Evolutionary conservation across 1,140 invertebrate genomes (phyloP).

Genomic region (Phortica variegata): DNA sequence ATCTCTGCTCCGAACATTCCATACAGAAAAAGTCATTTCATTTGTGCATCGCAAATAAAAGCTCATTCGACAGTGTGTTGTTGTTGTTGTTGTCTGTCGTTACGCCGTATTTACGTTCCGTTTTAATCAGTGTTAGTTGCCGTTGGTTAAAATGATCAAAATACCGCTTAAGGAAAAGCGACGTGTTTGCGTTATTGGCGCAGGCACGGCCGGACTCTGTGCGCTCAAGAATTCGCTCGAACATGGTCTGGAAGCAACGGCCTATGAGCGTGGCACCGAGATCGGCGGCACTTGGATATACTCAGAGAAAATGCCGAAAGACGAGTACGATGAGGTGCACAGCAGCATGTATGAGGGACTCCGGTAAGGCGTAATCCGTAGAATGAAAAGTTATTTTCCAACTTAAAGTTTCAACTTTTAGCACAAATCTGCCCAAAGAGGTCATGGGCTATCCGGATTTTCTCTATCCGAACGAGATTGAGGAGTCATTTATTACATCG

Average conservation of each 20-base stretch:
- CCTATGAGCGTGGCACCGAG: conserved; percentile 70
- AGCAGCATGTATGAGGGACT: conserved; percentile 79
- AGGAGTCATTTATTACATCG: conserved; percentile 78
- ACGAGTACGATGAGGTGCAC: conserved; percentile 77
- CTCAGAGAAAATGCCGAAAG: conserved; percentile 67
- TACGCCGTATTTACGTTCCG: no score
- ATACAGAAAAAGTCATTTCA: no score
- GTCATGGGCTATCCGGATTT: conserved; percentile 88
- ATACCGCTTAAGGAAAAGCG: conserved; percentile 23
- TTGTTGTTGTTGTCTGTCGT: no score
- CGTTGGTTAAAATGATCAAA: conserved; percentile 30
- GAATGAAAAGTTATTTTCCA: neutral
- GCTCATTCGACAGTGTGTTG: no score
- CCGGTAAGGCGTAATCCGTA: conserved; percentile 30
- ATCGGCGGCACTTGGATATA: conserved; percentile 90
- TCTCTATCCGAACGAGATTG: conserved; percentile 66
- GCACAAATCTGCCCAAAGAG: conserved; percentile 88
- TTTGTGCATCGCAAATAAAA: no score
- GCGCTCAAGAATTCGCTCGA: conserved; percentile 65
- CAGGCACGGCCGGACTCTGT: conserved; percentile 75
- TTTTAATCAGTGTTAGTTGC: no score
- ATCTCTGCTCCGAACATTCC: no score
- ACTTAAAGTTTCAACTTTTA: conserved; percentile 55
- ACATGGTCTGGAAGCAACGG: conserved; percentile 65
- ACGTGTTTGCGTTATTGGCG: conserved; percentile 67